Evolutionary conservation across 1,140 invertebrate genomes (phyloP).

Genomic region (Drosophila busckii): DNA sequence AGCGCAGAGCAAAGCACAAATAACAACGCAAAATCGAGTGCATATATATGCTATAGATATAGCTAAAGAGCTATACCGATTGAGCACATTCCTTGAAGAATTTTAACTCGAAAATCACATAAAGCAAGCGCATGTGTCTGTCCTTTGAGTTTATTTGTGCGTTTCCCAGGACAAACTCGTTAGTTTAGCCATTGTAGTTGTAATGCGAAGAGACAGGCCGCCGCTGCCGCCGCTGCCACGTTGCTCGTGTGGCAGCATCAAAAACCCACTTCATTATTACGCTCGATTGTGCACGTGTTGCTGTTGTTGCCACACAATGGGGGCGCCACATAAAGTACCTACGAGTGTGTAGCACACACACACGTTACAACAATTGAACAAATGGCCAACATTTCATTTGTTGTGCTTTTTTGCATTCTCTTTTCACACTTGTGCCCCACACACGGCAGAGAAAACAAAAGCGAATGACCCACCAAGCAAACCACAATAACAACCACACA

Average conservation of each 20-base stretch:
- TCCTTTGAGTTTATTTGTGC: too few species aligned
- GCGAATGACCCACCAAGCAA: constrained; percentile 42
- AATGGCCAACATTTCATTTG: constrained; percentile 61
- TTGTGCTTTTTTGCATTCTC: constrained; percentile 69
- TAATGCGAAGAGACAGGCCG: constrained; percentile 3
- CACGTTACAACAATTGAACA: neutral
- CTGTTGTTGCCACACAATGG: neutral
- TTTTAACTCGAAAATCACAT: constrained; percentile 70
- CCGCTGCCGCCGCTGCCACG: neutral
- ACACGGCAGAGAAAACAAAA: constrained; percentile 62
- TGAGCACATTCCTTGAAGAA: constrained; percentile 39
- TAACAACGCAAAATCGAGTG: constrained; percentile 27
- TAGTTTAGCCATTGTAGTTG: constrained; percentile 33
- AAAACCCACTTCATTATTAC: constrained; percentile 74
- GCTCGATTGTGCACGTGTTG: constrained; percentile 59
- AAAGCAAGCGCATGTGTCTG: constrained; percentile 27
- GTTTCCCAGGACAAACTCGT: constrained; percentile 19
- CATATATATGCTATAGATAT: constrained; percentile 6
- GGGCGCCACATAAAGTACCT: neutral
- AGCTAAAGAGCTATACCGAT: constrained; percentile 1
- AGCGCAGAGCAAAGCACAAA: constrained; percentile 22
- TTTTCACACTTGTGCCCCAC: constrained; percentile 65
- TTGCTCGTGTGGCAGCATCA: constrained; percentile 33
- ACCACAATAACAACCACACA: too few species aligned
- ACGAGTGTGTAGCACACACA: too few species aligned